These are phyloP conservation scores for Rhadina sibilatrix DNA, from an alignment of 2,113 vertebrate species.

Conservation along the genomic window DNA sequence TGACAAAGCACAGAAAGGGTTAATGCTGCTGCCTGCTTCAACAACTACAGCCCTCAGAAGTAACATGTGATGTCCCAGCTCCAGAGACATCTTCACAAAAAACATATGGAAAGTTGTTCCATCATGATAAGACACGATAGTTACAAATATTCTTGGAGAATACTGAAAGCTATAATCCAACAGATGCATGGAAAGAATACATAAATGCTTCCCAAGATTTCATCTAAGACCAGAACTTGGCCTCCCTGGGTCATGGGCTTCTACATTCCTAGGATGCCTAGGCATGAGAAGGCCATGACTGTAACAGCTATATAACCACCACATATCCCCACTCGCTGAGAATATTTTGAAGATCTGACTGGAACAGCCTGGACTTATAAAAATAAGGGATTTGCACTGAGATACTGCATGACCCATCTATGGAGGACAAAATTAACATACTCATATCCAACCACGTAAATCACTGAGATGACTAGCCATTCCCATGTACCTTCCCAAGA, in stretches of 20 bases:
- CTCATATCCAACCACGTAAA: not conserved
- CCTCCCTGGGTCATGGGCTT: not conserved
- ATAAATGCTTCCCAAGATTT: constrained; percentile 20
- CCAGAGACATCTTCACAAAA: not conserved
- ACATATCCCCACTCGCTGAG: rapidly evolving
- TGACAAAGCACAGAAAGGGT: not conserved
- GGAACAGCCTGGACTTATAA: not conserved
- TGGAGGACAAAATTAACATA: not conserved
- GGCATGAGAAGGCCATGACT: not conserved
- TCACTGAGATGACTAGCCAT: not conserved
- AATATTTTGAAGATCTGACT: not conserved
- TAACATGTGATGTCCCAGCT: not conserved
- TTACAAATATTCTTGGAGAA: not conserved
- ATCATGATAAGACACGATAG: not conserved
- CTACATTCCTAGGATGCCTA: constrained; percentile 32
- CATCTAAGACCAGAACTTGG: not conserved
- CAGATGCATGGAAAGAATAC: not conserved
- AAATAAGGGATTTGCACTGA: constrained; percentile 1
- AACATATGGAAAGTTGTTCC: not conserved
- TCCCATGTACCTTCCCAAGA: not conserved
- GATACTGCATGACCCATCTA: not conserved
- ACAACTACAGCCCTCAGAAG: not conserved
- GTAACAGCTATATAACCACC: not conserved
- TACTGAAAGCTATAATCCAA: not conserved
- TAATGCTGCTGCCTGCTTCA: not conserved